Evolutionary conservation across 2,888 invertebrate species (phyloP), one percentile per base, ranked within the genome.

Genomic region (Dyspetes luteomarginatus): DNA sequence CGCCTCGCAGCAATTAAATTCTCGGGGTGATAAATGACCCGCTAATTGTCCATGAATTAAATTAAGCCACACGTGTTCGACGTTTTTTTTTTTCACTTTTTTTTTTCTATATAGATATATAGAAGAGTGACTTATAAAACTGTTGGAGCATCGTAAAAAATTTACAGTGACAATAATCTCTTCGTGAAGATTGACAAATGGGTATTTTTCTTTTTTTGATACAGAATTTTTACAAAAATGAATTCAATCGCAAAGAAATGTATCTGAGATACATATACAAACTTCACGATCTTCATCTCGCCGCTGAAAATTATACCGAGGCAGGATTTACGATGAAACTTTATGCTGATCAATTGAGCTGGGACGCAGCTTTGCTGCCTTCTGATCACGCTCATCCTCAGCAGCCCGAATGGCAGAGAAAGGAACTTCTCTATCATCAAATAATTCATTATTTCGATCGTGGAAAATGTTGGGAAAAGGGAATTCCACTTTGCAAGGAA

Each of bases 401-500:
- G 3, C 96, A 96, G 85, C 95, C 95, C 0, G 98, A 98, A 90
- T 97, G 97, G 95, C 96, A 97, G 90, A 94, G 98, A 17, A 98
- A 98, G 91, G 98, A 98, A 90, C 94, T 95, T 50, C 93, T 98
- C 0, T 98, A 98, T 91, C 95, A 96, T 86, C 96, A 97, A 93
- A 98, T 98, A 55, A 94, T 98, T 69, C 96, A 96, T 88, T 98
- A 98, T 90, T 98, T 98, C 89, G 98, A 98, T 90, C 96, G 96
- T 83, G 98, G 98, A 85, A 98, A 98, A 95, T 97, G 98, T 87
- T 99, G 98, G 98, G 99, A 99, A 90, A 97, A 98, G 92, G 98
- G 98, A 0, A 95, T 98, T 43, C 98, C 98, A 0, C 91, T 99
- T 45, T 96, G 98, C 85, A 98, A 98, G 88, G 98, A 98, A 90